phyloP scores from a whole-genome alignment of 2,113 vertebrate genomes.

The Alaudala cheleensis region DNA sequence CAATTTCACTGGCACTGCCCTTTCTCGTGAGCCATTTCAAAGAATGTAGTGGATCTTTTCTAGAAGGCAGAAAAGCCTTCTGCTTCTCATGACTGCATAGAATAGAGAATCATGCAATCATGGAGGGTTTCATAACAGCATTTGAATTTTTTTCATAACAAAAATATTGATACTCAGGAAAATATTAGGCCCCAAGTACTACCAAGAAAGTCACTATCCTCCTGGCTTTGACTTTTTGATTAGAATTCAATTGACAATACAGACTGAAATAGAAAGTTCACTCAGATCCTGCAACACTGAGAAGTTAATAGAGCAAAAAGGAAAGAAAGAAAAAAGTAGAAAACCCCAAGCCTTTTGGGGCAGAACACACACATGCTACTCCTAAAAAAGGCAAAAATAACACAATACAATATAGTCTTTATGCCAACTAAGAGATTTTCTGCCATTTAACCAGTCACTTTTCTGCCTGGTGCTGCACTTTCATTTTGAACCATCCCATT shows the following conservation, averaged over 20 bases:
- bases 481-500: neutral
- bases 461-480: neutral
- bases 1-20: neutral
- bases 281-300: neutral
- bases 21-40: rapidly evolving
- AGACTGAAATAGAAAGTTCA: neutral
- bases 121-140: neutral
- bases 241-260: neutral
- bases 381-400: neutral
- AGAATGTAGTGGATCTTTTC: neutral
- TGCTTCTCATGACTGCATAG: neutral
- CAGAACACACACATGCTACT: neutral
- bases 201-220: neutral
- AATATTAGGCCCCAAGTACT: neutral
- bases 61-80: neutral
- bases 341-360: neutral
- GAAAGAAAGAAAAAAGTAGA: neutral
- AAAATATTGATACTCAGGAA: neutral
- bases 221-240: neutral
- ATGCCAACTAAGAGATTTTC: neutral
- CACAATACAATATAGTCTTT: neutral
- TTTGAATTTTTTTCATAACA: neutral
- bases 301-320: neutral
- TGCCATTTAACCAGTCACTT: slow-evolving; percentile 8
- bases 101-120: neutral